Evolutionary conservation across 1,140 invertebrate genomes (phyloP), one percentile per base, ranked within the genome.

Genomic region (Drosophila nigrodunni): DNA sequence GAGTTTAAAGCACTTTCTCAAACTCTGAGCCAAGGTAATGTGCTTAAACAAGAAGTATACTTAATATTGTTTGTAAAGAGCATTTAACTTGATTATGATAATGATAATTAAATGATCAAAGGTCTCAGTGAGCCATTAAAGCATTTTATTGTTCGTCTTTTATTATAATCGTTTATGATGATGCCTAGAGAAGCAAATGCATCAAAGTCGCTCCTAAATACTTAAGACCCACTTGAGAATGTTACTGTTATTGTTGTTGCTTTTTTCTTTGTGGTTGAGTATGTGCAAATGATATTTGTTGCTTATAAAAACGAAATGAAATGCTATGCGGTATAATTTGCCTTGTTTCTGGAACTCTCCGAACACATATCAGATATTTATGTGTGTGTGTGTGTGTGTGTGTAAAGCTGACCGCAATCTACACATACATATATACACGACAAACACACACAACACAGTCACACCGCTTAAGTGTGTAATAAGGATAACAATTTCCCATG

Each of bases 401-500:
- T 25, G 41, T 13, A 10, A 15, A 15, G 46, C 25, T 52, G 41
- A 65, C 69, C 49, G 11, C 58, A 50, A 34, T 18, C 21, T 1
- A 13, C 21, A 34, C 13, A 55, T 18, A 25, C 3, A 13, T 15
- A 15, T 15, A 15, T 15, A 15, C 15, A 15, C 15, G 15, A 15
- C 21, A 34, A 9, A 55, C 21, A 39, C 35, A 69, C 47, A 68
- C 39, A 57, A 25, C 11, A 34, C 37, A 54, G 8, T 39, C 15
- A 34, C 25, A 69, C 47, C 57, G 52, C 54, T 77, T 78, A 74
- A 81, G 77, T 80, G 77, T 68, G 76, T 74, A 87, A 79, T 87
- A 87, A 82, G 82, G 76, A 87, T 87, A 87, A 82, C 75, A 77
- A 87, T 87, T 87, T 86, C 82, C 82, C 82, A 74, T 87, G 82